These are phyloP conservation scores for Lottia gigantea DNA, from an alignment of 2,888 invertebrate species.

Conservation along the genomic window DNA sequence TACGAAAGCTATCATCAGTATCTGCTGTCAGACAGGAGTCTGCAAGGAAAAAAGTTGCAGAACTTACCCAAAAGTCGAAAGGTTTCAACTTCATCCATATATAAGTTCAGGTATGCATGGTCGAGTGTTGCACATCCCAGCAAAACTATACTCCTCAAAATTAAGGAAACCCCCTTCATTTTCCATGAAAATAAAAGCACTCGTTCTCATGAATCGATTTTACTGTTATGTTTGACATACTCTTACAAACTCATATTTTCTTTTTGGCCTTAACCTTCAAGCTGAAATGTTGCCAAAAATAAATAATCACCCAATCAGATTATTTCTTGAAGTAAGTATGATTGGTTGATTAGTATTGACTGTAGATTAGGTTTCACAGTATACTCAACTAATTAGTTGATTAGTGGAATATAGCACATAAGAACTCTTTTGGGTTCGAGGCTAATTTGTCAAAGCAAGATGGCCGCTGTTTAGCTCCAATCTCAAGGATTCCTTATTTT, in stretches of 20 bases:
- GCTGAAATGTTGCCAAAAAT: not conserved
- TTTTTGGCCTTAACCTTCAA: not conserved
- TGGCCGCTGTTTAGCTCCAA: not conserved
- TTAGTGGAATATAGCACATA: not conserved
- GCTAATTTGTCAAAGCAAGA: not conserved
- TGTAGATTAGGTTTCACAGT: too few relatives aligned
- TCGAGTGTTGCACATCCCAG: conserved; percentile 41
- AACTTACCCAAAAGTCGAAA: conserved; percentile 53
- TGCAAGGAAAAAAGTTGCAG: too few relatives aligned
- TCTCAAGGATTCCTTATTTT: not conserved
- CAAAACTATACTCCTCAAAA: conserved; percentile 39
- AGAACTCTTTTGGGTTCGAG: not conserved
- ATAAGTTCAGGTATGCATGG: conserved; percentile 48
- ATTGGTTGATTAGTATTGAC: too few relatives aligned
- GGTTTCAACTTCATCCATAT: conserved; percentile 52
- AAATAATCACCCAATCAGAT: not conserved
- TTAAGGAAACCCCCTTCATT: conserved; percentile 36
- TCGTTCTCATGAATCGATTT: conserved; percentile 22
- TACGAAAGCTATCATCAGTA: too few relatives aligned
- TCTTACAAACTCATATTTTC: conserved; percentile 1
- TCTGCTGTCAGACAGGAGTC: too few relatives aligned
- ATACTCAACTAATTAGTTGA: too few relatives aligned
- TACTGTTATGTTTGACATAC: conserved; percentile 16
- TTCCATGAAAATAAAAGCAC: conserved; percentile 26
- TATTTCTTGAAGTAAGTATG: too few relatives aligned